A percentile compares a stretch with the other conserved stretches of the same genome.
Evolutionary conservation across 2,888 invertebrate genomes (phyloP).

Genomic region (Allophyes oxyacanthae): DNA sequence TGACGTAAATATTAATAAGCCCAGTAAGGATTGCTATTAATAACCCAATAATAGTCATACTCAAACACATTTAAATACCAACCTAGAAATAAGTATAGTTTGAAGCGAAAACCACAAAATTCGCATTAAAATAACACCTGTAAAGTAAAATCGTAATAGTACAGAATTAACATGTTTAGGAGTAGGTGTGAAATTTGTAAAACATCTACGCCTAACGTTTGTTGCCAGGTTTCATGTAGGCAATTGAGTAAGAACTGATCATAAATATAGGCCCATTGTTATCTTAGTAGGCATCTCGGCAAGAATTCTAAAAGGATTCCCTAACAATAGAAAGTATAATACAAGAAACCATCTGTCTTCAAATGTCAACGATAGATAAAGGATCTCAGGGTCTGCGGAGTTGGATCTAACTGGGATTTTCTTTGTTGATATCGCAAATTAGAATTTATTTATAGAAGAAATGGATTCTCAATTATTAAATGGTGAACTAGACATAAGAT

Average conservation of each 20-base stretch:
- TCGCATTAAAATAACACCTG: slow-evolving; percentile 8
- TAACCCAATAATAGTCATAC: background rate
- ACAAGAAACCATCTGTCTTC: slow-evolving; percentile 61
- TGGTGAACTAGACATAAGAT: background rate
- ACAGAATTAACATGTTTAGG: slow-evolving; percentile 18
- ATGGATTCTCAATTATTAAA: background rate
- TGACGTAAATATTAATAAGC: background rate
- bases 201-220: slow-evolving; percentile 23
- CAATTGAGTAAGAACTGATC: slow-evolving; percentile 27
- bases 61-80: background rate
- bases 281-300: slow-evolving; percentile 41
- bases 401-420: slow-evolving; percentile 46
- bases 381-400: slow-evolving; percentile 42
- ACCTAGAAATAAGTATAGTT: background rate
- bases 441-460: slow-evolving; percentile 35
- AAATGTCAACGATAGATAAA: slow-evolving; percentile 58
- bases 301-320: slow-evolving; percentile 63
- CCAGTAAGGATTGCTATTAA: slow-evolving; percentile 2
- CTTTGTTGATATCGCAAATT: slow-evolving; percentile 47
- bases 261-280: slow-evolving; percentile 56
- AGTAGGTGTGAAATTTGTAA: slow-evolving; percentile 25
- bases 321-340: slow-evolving; percentile 61
- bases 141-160: slow-evolving; percentile 3
- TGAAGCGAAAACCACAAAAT: slow-evolving; percentile 1
- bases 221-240: slow-evolving; percentile 17